Base-by-base conservation (phyloP, 2,888 invertebrate genomes). In the Rhingia rostrata region DNA sequence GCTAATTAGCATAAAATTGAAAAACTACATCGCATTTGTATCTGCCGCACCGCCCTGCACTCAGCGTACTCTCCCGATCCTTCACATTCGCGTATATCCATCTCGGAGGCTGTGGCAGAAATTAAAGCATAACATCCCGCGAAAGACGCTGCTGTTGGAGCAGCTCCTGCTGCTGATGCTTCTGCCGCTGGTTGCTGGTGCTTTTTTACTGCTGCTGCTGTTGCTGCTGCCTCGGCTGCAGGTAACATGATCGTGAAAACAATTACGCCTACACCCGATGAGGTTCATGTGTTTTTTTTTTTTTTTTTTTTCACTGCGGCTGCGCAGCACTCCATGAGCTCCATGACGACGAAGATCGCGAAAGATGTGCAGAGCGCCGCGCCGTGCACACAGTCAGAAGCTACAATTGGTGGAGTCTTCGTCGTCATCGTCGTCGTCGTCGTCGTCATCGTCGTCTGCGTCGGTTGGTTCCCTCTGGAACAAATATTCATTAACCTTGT, bases 1-100 rank as follows among this genome's bases (percentile, higher is more conserved):
- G 84, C 89, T 90, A 90, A 90, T 90, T 90, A 90, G 90, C 90
- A 90, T 90, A 90, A 90, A 90, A 90, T 90, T 90, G 88, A 88
- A 90, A 87, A 90, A 90, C 86, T 88, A 88, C 88, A 88, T 87
- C 87, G 87, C 88, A 88, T 82, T 87, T 87, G 73, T 64, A 75
- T 54, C 78, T 69, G 47, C 66, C 22, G 14, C 73, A 54, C 66
- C 58, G 43, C 61, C 60, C 14, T n/a, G 49, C 12, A 22, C 22
- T 22, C 22, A 22, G 22, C 22, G 22, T 22, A 22, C 22, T 22
- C 22, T 22, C 1, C 60, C 45, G 64, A 32, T 63, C 9, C 47
- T 7, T 60, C 9, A 6, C 74, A 22, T 41, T n/a, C 22, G 35
- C 45, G 60, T 9, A 47, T 51, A 79, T 53, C 64, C 64, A 43